These are phyloP conservation scores for Battus philenor DNA, from an alignment of 1,140 invertebrate species.

Conservation along the genomic window DNA sequence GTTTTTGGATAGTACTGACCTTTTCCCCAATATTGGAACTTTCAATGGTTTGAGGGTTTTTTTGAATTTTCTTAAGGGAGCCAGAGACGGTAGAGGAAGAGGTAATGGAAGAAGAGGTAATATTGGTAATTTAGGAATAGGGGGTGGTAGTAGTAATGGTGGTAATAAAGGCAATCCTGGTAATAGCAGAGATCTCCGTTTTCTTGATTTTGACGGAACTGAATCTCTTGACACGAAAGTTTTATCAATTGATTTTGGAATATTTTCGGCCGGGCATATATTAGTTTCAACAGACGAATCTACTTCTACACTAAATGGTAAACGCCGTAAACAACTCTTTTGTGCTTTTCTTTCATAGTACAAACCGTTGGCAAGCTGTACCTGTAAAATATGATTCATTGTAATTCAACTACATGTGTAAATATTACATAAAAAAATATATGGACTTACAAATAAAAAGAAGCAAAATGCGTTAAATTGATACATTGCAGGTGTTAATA, in stretches of 20 bases:
- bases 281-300: not conserved
- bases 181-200: slow-evolving; percentile 10
- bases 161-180: slow-evolving; percentile 19
- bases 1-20: slow-evolving; percentile 29
- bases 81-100: slow-evolving; percentile 19
- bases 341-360: slow-evolving; percentile 9
- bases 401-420: too few species aligned
- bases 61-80: slow-evolving; percentile 16
- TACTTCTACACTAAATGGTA: not conserved
- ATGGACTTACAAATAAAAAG: slow-evolving; percentile 1
- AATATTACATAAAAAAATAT: not conserved
- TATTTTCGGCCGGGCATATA: not conserved
- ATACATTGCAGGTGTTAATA: not conserved
- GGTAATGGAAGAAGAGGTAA: slow-evolving; percentile 31
- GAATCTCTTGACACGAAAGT: not conserved
- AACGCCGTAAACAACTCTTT: slow-evolving; percentile 3
- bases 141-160: slow-evolving; percentile 18
- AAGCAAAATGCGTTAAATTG: not conserved
- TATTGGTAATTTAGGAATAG: slow-evolving; percentile 23
- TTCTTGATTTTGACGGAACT: not conserved
- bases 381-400: slow-evolving; percentile 31
- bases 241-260: not conserved
- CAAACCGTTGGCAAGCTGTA: slow-evolving; percentile 22
- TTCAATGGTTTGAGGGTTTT: slow-evolving; percentile 30
- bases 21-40: slow-evolving; percentile 32